Percentiles rank a stretch among this genome's conserved stretches.
Conservation (phyloP, 2,113 vertebrate species). For the Crotalus helleri region DNA sequence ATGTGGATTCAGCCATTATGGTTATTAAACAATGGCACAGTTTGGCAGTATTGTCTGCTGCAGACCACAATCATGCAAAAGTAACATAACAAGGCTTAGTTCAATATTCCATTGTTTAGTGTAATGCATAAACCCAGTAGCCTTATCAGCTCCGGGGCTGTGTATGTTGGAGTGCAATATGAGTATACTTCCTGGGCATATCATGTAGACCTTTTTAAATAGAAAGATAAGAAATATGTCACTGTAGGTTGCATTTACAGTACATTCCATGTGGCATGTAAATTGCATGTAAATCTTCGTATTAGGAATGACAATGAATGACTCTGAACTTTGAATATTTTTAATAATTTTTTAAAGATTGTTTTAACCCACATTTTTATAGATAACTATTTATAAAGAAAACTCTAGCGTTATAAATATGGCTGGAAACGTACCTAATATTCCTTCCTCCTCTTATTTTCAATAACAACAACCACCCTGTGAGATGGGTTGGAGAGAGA, state of each 20-base stretch:
- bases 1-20: not conserved
- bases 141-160: not conserved
- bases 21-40: not conserved
- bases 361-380: not conserved
- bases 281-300: not conserved
- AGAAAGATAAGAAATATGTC: not conserved
- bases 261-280: not conserved
- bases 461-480: not conserved
- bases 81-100: not conserved
- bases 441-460: not conserved
- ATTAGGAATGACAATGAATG: not conserved
- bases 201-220: not conserved
- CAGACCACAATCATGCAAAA: not conserved
- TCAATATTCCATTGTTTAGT: not conserved
- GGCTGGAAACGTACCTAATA: not conserved
- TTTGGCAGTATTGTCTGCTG: not conserved
- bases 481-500: not conserved
- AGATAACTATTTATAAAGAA: not conserved
- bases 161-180: not conserved
- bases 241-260: not conserved
- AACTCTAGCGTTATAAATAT: not conserved
- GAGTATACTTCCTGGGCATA: no score
- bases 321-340: rapidly evolving
- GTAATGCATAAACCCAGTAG: not conserved
- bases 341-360: not conserved